Evolutionary conservation across 2,113 vertebrate genomes (phyloP), one percentile per base, ranked within the genome.

Genomic region (Ciconia maguari): DNA sequence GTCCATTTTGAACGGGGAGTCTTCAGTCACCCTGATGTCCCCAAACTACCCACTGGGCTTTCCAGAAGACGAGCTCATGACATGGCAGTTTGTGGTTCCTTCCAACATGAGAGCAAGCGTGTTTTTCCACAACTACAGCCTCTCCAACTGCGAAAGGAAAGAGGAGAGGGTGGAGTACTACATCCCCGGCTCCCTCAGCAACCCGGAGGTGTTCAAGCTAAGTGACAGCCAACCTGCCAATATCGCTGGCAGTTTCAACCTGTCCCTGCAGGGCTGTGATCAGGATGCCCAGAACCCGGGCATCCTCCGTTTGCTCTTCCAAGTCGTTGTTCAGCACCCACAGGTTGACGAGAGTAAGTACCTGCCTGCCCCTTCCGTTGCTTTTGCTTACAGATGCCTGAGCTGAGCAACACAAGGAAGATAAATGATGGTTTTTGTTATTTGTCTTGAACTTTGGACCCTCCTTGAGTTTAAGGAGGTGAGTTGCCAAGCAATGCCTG

Each of bases 201-300:
- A 97, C 80, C 70, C 93, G 0, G 97, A 97, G 58, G 95, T 98
- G 91, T 97, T 98, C 88, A 93, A 75, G 25, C 97, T 99, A 87
- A 85, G 46, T 0, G 98, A 98, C 60, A 78, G 86, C 21, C 99
- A 99, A 93, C 99, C 99, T 3, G 90, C 89, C 71, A 98, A 99
- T 87, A 98, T 98, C 38, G 97, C 98, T 48, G 98, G 99, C 75
- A 98, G 96, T 93, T 99, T 99, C 97, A 98, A 97, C 78, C 96
- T 99, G 97, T 97, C 98, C 61, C 97, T 99, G 86, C 98, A 96
- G 86, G 99, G 99, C 93, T 99, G 99, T 10, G 96, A 99, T 48
- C 98, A 98, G 80, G 98, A 98, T 29, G 79, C 97, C 74, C 93
- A 98, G 83, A 96, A 83, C 13, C 98, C 97, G 0, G 97, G 97